Conservation (phyloP, 1,140 invertebrate genomes). For the Ditylenchus dipsaci region DNA sequence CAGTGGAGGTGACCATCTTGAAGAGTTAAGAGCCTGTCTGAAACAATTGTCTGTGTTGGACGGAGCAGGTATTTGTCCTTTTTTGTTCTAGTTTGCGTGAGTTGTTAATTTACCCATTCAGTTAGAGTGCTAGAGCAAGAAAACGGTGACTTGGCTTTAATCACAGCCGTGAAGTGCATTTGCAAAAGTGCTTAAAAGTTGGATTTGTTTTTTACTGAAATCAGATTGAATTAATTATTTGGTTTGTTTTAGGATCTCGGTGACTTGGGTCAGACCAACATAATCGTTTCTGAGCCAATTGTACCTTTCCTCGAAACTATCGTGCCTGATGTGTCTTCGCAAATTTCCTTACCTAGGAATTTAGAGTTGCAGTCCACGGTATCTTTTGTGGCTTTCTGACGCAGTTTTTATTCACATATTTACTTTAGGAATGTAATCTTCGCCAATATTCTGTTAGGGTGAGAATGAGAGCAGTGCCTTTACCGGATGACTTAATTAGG, state of each 20-base stretch:
- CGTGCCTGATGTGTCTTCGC: constrained; percentile 61
- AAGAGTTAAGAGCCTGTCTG: constrained; percentile 74
- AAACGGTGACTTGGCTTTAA: constrained; percentile 89
- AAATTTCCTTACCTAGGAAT: constrained; percentile 38
- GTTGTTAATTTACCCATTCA: too few relatives aligned
- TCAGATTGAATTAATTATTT: constrained; percentile 19
- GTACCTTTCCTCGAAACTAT: constrained; percentile 92
- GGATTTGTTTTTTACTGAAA: neutral
- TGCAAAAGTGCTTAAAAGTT: constrained; percentile 74
- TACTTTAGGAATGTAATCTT: constrained; percentile 66
- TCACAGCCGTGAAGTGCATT: constrained; percentile 91
- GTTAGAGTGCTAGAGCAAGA: constrained; percentile 63
- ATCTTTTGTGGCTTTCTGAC: constrained; percentile 3
- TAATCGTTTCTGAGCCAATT: constrained; percentile 87
- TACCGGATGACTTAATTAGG: constrained; percentile 71
- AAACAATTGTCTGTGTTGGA: constrained; percentile 84
- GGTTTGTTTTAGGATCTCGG: constrained; percentile 65
- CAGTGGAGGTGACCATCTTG: constrained; percentile 60
- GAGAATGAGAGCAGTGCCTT: constrained; percentile 72
- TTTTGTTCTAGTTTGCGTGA: too few relatives aligned
- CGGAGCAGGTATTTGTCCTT: constrained; percentile 54
- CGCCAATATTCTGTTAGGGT: constrained; percentile 71
- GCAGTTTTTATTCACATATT: neutral
- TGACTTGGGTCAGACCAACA: constrained; percentile 58
- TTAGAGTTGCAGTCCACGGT: constrained; percentile 35